phyloP scores from a whole-genome alignment of 2,797 vertebrate species.

The Synaphobranchus kaupii region DNA sequence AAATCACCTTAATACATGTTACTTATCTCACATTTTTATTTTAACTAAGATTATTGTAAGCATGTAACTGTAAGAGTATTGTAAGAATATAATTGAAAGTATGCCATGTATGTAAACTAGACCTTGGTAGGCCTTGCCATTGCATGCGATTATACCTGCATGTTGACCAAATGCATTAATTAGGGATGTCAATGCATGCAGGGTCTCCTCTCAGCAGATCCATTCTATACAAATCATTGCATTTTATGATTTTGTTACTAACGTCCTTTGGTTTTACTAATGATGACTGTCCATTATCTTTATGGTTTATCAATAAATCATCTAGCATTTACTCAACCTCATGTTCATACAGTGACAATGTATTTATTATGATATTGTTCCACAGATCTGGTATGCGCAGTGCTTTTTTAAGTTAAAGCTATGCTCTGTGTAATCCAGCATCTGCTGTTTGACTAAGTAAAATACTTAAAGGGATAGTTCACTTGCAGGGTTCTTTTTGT shows the following conservation, averaged over 20 bases:
- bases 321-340: not conserved
- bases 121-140: not conserved
- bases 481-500: not conserved
- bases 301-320: not conserved
- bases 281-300: not conserved
- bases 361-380: not conserved
- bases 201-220: conserved; percentile 29
- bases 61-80: not conserved
- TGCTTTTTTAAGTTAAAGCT: too few relatives aligned
- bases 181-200: conserved; percentile 46
- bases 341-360: not conserved
- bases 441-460: too few relatives aligned
- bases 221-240: not conserved
- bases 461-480: not conserved
- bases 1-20: not conserved
- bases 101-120: not conserved
- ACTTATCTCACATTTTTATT: not conserved
- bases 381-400: too few relatives aligned
- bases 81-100: not conserved
- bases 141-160: conserved; percentile 33
- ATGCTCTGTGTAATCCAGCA: too few relatives aligned
- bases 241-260: not conserved
- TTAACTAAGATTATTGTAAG: not conserved
- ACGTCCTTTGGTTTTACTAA: not conserved
- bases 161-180: conserved; percentile 56